Evolutionary conservation across 2,113 vertebrate genomes (phyloP), one percentile per base, ranked within the genome.

Genomic region (Hydrochoerus hydrochaeris): DNA sequence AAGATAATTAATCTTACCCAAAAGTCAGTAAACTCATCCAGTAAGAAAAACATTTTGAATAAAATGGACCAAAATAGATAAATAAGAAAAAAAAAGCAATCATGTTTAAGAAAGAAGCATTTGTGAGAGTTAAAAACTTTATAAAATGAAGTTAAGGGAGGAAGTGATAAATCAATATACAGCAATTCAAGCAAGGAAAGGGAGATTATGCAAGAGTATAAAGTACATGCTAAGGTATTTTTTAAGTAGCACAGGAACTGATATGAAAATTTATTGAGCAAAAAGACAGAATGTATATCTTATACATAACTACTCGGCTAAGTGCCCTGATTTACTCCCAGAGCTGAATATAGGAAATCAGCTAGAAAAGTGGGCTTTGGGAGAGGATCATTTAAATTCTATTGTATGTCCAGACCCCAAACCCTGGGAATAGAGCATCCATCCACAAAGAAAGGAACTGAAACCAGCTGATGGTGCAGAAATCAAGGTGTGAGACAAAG

Each of bases 341-440:
- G 73, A 91, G 85, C 85, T 81, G 85, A 95, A 80, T 83, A 73
- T 71, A 54, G 63, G 92, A 92, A 92, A 88, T 54, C 94, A 95
- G 57, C 87, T 92, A 95, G 77, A 94, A 92, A 96, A 95, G 65
- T 86, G 78, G 77, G 92, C 54, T 88, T 97, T 93, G 77, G 60
- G 54, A 96, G 77, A 92, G 57, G 49, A 92, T 95, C 95, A 95
- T 98, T 94, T 97, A 95, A 88, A 98, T 97, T 98, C 97, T 97
- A 60, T 57, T 65, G 60, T 85, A 62, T 63, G 69, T 85, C 52
- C 78, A 73, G 80, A 88, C 75, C 44, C 85, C 71, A 83, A 93
- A 90, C 90, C n/a, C 44, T 92, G 95, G 91, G 95, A 96, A 92
- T 63, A 95, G 19, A 95, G 4, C 60, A 94, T 83, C 92, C 44